Conservation (phyloP, 53 echinoderm and acorn worm species). For the Stichopus horrens region DNA sequence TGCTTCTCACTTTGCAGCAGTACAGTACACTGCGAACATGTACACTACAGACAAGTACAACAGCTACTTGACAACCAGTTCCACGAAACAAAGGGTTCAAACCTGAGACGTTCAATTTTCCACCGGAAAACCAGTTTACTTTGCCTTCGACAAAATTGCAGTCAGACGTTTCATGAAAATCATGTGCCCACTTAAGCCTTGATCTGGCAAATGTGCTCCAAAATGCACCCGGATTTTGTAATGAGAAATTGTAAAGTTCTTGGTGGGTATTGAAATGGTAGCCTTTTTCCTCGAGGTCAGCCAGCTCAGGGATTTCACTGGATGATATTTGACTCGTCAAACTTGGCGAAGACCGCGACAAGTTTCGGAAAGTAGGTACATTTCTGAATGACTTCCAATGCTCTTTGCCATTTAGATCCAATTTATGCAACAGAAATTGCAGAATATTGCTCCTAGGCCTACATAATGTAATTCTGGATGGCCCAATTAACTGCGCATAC, state of each 20-base stretch:
- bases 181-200: slow-evolving; percentile 77
- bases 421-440: neutral
- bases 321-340: slow-evolving; percentile 71
- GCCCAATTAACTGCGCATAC: neutral
- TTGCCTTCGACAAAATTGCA: slow-evolving; percentile 76
- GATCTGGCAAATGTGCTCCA: slow-evolving; percentile 89
- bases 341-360: slow-evolving; percentile 13
- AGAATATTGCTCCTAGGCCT: neutral
- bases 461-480: neutral
- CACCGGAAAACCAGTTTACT: slow-evolving; percentile 83
- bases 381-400: neutral
- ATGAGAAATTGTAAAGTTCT: slow-evolving; percentile 78
- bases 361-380: neutral
- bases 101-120: slow-evolving; percentile 93
- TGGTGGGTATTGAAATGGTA: slow-evolving; percentile 67
- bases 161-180: slow-evolving; percentile 80
- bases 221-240: slow-evolving; percentile 80
- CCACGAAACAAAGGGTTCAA: neutral
- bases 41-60: no score
- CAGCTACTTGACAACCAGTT: neutral
- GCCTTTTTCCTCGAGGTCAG: slow-evolving; percentile 68
- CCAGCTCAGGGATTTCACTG: slow-evolving; percentile 80
- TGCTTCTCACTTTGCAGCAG: no score
- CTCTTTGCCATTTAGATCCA: neutral
- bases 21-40: no score